Evolutionary conservation across 2,113 vertebrate genomes (phyloP), one percentile per base, ranked within the genome.

Genomic region (Tenebrosternarchus preto): DNA sequence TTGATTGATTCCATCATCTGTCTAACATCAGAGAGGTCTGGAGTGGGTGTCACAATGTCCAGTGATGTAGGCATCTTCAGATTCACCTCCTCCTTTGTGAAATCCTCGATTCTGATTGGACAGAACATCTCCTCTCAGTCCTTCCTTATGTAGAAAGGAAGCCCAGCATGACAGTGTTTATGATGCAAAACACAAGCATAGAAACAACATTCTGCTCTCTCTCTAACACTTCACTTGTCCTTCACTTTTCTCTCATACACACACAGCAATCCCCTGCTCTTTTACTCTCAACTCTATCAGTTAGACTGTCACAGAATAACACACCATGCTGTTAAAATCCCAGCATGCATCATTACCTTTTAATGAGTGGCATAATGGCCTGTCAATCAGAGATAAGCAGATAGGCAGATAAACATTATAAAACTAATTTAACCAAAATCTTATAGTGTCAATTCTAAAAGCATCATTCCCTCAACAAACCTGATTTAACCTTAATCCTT

Each of bases 1-100:
- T 96, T 95, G 81, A 98, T 93, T 27, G 96, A 94, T 43, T 95
- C 95, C 94, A 99, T 95, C 88, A 97, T 92, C 84, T 95, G 92
- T 86, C 95, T 95, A 84, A 97, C 94, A 4, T 95, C 95, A 0
- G 96, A 94, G 86, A 96, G 88, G 88, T 98, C 95, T 75, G 94
- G 87, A 6, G 87, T 86, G 0, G 92, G 88, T 0, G 93, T 93
- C 88, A 93, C 90, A 77, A 98, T 95, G 24, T 95, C 94, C 39
- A 94, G 89, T 73, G 83, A 66, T 0, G 94, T 89, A 0, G 93
- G 89, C 84, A 99, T 85, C 0, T 91, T 90, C 82, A 95, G 89
- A 9, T 95, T 90, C 17, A 92, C 77, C 36, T 97, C 89, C 1
- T 92, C 92, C 85, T 93, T 93, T 71, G 95, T 88, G 86, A 95